These are phyloP conservation scores for Hyppa rectilinea DNA, from an alignment of 2,888 invertebrate species.

Conservation along the genomic window DNA sequence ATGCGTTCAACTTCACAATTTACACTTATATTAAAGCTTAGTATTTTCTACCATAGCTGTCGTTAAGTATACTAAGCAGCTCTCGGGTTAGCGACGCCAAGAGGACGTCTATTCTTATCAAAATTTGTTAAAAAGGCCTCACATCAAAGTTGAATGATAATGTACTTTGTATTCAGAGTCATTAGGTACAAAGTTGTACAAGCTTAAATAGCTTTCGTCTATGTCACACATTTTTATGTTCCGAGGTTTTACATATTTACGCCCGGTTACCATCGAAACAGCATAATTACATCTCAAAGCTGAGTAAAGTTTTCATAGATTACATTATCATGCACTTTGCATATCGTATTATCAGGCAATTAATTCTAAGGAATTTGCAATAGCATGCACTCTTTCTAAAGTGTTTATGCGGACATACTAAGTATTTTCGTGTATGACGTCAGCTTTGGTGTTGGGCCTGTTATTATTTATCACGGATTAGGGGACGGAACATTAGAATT, in stretches of 20 bases:
- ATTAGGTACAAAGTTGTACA: slow-evolving; percentile 9
- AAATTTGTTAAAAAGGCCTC: slow-evolving; percentile 18
- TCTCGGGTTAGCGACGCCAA: slow-evolving; percentile 66
- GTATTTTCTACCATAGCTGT: slow-evolving; percentile 81
- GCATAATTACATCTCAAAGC: not conserved
- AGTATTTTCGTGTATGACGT: slow-evolving; percentile 1
- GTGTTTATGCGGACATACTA: slow-evolving; percentile 17
- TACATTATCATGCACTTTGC: slow-evolving; percentile 11
- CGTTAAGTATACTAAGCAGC: slow-evolving; percentile 69
- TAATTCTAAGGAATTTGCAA: slow-evolving; percentile 22
- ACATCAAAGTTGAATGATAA: slow-evolving; percentile 18
- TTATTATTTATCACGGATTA: slow-evolving; percentile 14
- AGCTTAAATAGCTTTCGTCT: not conserved
- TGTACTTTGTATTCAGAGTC: not conserved
- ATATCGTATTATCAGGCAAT: slow-evolving; percentile 12
- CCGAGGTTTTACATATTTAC: not conserved
- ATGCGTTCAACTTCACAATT: slow-evolving; percentile 61
- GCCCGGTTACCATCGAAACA: not conserved
- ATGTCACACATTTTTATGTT: not conserved
- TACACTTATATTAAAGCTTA: slow-evolving; percentile 70
- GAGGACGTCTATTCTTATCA: slow-evolving; percentile 36
- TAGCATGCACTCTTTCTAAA: slow-evolving; percentile 28
- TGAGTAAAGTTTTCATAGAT: not conserved
- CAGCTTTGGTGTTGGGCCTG: slow-evolving; percentile 27
- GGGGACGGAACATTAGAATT: slow-evolving; percentile 21